These are phyloP conservation scores for Scytalopus superciliaris DNA, from an alignment of 2,113 vertebrate genomes.

Conservation along the genomic window DNA sequence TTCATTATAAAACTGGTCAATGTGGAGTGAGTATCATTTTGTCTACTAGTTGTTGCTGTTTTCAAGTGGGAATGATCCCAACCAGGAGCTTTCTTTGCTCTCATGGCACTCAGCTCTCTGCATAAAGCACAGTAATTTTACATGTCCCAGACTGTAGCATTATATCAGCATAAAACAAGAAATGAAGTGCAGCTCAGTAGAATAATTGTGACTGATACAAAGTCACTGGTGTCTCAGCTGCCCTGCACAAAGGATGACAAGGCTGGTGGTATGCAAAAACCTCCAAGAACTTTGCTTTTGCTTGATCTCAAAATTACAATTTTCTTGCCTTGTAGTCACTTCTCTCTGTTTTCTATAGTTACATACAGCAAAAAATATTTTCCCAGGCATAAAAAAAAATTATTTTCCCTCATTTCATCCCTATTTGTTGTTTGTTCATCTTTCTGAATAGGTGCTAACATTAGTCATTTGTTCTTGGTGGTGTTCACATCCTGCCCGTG, in stretches of 20 bases:
- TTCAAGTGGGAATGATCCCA: neutral
- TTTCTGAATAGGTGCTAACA: neutral
- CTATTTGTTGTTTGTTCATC: neutral
- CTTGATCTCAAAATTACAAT: neutral
- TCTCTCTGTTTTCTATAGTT: neutral
- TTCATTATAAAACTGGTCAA: neutral
- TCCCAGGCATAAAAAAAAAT: neutral
- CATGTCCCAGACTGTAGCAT: neutral
- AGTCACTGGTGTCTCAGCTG: neutral
- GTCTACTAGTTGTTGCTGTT: neutral
- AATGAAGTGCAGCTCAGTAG: neutral
- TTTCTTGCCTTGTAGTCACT: neutral
- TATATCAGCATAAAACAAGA: neutral
- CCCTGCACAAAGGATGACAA: neutral
- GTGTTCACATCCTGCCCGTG: neutral
- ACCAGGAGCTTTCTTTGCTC: neutral
- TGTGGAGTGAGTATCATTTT: neutral
- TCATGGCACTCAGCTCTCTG: neutral
- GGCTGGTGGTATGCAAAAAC: neutral
- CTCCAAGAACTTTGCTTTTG: neutral
- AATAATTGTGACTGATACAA: neutral
- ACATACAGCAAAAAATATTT: neutral
- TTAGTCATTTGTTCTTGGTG: slow-evolving; percentile 1
- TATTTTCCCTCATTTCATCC: neutral
- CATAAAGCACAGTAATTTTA: neutral